These are phyloP conservation scores for Chauna torquata DNA, from an alignment of 2,113 vertebrate species.

Conservation along the genomic window DNA sequence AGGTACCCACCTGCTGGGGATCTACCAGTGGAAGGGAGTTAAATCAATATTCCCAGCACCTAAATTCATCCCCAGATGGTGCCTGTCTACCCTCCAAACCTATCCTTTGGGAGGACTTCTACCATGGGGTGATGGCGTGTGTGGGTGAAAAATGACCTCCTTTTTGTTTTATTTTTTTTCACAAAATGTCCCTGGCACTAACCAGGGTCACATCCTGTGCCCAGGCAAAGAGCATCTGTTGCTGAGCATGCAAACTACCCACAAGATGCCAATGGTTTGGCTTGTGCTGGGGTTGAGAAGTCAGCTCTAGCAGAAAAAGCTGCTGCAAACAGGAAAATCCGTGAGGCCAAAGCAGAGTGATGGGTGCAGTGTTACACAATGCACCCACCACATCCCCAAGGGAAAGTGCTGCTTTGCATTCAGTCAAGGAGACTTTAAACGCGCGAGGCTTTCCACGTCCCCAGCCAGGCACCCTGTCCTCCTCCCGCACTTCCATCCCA, in stretches of 20 bases:
- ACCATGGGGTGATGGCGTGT: too few species aligned
- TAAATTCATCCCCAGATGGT: neutral
- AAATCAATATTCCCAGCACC: fast-evolving
- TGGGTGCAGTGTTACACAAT: neutral
- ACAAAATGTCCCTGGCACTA: too few species aligned
- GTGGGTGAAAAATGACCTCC: neutral
- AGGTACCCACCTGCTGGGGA: neutral
- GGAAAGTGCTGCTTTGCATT: neutral
- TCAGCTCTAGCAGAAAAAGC: neutral
- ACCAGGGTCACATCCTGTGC: neutral
- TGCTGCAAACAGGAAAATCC: neutral
- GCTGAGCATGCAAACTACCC: fast-evolving
- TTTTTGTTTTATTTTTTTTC: fast-evolving
- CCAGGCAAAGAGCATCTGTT: fast-evolving
- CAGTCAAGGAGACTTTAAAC: slow-evolving; percentile 18
- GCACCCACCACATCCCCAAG: neutral
- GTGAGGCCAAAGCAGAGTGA: neutral
- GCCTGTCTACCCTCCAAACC: neutral
- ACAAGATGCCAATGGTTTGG: fast-evolving
- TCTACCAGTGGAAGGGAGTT: neutral
- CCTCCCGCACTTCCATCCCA: neutral
- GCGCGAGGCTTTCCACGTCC: neutral
- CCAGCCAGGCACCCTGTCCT: fast-evolving
- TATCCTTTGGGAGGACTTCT: neutral
- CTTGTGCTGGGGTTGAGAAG: neutral